Base-by-base conservation (phyloP, 2,797 vertebrate genomes). In the Periparus ater region DNA sequence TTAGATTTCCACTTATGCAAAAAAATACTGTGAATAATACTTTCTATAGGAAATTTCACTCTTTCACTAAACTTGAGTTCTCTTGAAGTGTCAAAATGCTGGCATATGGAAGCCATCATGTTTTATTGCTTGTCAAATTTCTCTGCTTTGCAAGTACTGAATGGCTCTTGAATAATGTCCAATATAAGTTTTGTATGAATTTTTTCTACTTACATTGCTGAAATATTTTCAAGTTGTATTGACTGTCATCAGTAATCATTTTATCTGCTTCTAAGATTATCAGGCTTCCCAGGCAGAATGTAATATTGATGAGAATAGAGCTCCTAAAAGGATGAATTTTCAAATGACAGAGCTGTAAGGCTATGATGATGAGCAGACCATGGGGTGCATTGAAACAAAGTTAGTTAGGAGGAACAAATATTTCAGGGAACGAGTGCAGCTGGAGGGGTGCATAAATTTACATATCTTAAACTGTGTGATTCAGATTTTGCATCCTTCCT, bases 61-160 rank as follows among this genome's bases (percentile, higher is more conserved):
- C 85, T 75, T 88, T 67, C 2, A 3, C 70, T 75, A 8, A 92
- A 70, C 54, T 65, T 73, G 36, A 65, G 36, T 32, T 81, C 30
- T 78, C 20, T 51, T 91, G 42, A 81, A 91, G 40, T 76, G 53
- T 88, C 71, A 78, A 75, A 86, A 51, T 84, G 20, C 58, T 79
- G 70, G 25, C 65, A 15, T 84, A 45, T 78, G 91, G 58, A 81
- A 90, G 19, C 60, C 54, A 38, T 84, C 40, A 11, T 27, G 29
- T 60, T 91, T 86, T 95, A 70, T 55, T 79, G 23, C 67, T 86
- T 78, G 57, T 91, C 80, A 86, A 7, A 66, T 90, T 95, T 73
- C 58, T 93, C 63, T 70, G 15, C 50, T 68, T 71, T 90, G 36
- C 25, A 79, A 50, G 40, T 89, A 75, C 36, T 85, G 45, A 78